Evolutionary conservation across 2,888 invertebrate genomes (phyloP), one percentile per base, ranked within the genome.

Genomic region (Ophioninae sp.): DNA sequence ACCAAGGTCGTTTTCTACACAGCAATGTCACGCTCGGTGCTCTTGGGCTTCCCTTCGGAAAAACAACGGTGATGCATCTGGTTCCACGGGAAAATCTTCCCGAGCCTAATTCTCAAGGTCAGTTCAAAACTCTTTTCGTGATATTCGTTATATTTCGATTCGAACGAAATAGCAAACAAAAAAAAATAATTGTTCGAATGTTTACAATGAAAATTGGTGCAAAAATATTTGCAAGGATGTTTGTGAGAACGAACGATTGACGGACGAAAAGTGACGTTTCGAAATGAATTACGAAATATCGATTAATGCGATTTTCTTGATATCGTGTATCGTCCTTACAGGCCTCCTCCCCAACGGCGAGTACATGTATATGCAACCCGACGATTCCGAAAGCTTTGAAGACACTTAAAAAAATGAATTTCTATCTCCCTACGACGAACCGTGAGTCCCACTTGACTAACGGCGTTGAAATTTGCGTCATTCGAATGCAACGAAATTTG

Each of bases 51-150:
- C 98, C 98, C 88, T 96, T 97, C 90, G 99, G 99, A 90, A 99
- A 98, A 94, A 99, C 99, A 92, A 99, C 99, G 93, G 99, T 99
- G 93, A 99, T 99, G 99, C 99, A 99, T 95, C 96, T 99, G 92
- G 99, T 99, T 93, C 99, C 99, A 89, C 96, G 99, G 94, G 99
- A 99, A 94, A 99, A 98, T 94, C 95, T 99, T 94, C 99, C 99
- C 91, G 99, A 99, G 95, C 99, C 99, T 91, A 99, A 99, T 95
- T 98, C 98, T 91, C 98, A 98, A 95, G 98, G 98, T 98, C 93
- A 91, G 75, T 76, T 39, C 21, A 8, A 59, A 72, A 30, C 30
- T 30, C 57, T 70, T 61, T 39, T 21, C 23, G 75, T 57, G 7
- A 21, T 20, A 59, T 41, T 70, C 72, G 61, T 82, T 59, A 20